A percentile compares a stretch with the other conserved stretches of the same genome.
phyloP scores from a whole-genome alignment of 2,113 vertebrate species.

The human region DNA sequence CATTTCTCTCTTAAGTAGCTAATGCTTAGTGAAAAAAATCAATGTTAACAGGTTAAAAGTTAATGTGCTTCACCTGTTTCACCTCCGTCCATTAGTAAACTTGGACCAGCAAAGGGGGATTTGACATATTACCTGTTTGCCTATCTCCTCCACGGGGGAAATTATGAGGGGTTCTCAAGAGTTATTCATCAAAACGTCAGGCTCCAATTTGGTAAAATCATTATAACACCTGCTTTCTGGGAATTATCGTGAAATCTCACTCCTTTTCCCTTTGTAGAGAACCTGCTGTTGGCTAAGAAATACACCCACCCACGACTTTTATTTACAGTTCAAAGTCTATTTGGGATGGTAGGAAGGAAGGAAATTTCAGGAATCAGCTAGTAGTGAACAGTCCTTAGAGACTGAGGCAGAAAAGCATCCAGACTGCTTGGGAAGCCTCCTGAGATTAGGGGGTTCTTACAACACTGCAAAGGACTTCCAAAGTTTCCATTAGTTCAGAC shows the following conservation, averaged over 20 bases:
- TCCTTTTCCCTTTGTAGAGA: slow-evolving; percentile 15
- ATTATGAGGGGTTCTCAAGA: slow-evolving; percentile 28
- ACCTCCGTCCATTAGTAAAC: slow-evolving; percentile 54
- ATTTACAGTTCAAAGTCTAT: slow-evolving; percentile 19
- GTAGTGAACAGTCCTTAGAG: background rate
- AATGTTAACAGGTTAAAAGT: slow-evolving; percentile 64
- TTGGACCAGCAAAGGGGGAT: background rate
- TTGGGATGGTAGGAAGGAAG: background rate
- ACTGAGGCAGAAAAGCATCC: slow-evolving; percentile 2
- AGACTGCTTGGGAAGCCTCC: background rate
- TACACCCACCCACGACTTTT: background rate
- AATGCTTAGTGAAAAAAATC: slow-evolving; percentile 53
- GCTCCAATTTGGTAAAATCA: slow-evolving; percentile 63
- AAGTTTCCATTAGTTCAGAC: slow-evolving; percentile 43
- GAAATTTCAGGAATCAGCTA: slow-evolving; percentile 12
- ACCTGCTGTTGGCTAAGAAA: slow-evolving; percentile 36
- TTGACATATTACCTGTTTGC: slow-evolving; percentile 50
- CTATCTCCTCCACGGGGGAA: slow-evolving; percentile 20
- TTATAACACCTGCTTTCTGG: slow-evolving; percentile 54
- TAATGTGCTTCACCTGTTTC: slow-evolving; percentile 60
- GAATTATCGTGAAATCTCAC: slow-evolving; percentile 35
- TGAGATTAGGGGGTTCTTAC: background rate
- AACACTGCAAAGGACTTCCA: background rate
- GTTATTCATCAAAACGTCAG: slow-evolving; percentile 64
- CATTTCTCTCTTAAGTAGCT: slow-evolving; percentile 53